phyloP scores from a whole-genome alignment of 2,797 vertebrate species.

The Rhodeus uyekii region DNA sequence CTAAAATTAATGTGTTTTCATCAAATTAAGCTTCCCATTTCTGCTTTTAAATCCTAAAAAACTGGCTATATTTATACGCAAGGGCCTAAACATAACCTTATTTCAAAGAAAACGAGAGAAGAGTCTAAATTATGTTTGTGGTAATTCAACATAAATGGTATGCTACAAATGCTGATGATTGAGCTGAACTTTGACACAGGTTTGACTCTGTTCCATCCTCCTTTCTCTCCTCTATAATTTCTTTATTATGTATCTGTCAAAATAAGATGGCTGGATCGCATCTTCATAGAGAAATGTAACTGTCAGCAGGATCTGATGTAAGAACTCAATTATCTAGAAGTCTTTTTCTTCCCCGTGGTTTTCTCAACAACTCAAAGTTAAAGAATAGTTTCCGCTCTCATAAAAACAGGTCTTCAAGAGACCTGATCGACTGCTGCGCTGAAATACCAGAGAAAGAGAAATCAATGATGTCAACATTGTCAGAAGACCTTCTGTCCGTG shows the following conservation, averaged over 20 bases:
- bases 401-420: conserved; percentile 69
- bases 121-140: neutral
- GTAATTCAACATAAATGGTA: neutral
- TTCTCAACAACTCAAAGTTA: conserved; percentile 49
- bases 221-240: neutral
- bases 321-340: conserved; percentile 66
- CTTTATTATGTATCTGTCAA: conserved; percentile 10
- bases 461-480: conserved; percentile 65
- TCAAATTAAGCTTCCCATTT: no score
- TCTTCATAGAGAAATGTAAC: conserved; percentile 19
- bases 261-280: neutral
- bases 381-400: conserved; percentile 64
- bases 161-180: neutral
- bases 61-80: neutral
- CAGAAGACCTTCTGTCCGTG: conserved; percentile 50
- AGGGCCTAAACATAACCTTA: neutral
- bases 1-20: neutral
- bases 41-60: neutral
- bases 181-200: neutral
- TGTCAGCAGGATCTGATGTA: conserved; percentile 65
- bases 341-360: conserved; percentile 36
- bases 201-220: neutral
- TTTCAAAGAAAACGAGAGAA: no score
- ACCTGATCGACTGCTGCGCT: conserved; percentile 71
- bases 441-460: conserved; percentile 68